Conservation (phyloP, 2,113 vertebrate genomes). For the Saccopteryx bilineata region DNA sequence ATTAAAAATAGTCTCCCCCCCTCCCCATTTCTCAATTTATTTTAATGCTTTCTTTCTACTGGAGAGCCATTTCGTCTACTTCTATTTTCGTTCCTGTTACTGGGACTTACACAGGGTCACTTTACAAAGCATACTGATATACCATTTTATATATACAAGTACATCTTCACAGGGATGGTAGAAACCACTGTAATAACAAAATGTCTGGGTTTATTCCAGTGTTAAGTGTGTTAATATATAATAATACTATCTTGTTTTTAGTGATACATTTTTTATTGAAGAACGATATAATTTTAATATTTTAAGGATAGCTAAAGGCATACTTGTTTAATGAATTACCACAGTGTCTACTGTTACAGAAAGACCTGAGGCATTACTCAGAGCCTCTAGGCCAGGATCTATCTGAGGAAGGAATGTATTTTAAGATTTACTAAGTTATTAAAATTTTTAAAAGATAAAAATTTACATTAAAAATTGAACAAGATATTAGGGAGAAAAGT, state of each 20-base stretch:
- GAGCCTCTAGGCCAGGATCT: not conserved
- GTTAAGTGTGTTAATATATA: not conserved
- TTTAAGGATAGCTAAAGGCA: not conserved
- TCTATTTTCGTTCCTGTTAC: constrained; percentile 4
- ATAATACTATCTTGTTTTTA: not conserved
- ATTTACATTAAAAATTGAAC: constrained; percentile 24
- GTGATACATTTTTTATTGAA: not conserved
- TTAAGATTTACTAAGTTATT: constrained; percentile 33
- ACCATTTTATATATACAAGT: not conserved
- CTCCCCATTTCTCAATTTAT: not conserved
- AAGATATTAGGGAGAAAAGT: not conserved
- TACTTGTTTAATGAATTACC: not conserved
- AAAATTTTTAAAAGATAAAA: not conserved
- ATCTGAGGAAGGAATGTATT: not conserved
- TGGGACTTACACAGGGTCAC: not conserved
- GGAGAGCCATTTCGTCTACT: not conserved
- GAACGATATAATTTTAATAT: constrained; percentile 22
- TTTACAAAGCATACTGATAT: not conserved
- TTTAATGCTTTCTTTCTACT: not conserved
- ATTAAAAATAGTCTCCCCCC: not conserved
- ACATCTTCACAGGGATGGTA: not conserved
- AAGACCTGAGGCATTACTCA: not conserved
- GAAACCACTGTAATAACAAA: not conserved
- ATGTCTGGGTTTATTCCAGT: not conserved
- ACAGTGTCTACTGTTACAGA: not conserved